Base-by-base conservation (phyloP, 2,113 vertebrate genomes). In the Nyctibius bracteatus region DNA sequence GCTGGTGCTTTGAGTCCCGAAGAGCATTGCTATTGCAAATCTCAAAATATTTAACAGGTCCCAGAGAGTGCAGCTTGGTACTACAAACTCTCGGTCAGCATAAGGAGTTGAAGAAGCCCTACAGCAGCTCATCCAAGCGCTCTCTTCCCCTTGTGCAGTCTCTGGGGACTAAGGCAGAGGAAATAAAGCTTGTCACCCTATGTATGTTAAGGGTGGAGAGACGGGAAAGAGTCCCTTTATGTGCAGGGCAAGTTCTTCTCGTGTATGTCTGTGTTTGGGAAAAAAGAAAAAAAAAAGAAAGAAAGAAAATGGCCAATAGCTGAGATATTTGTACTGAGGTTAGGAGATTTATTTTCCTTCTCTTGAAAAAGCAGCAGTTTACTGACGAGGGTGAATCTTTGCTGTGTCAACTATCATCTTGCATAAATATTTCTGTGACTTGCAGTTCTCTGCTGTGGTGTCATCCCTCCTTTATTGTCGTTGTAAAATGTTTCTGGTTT, bases 301-400 rank as follows among this genome's bases (percentile, higher is more conserved):
- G 5, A 14, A 47, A 59, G 23, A 35, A 90, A 52, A 75, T 10
- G 7, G 22, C 4, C 12, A 63, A 17, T 23, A 67, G 46, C 33
- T 1, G 2, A 78, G 24, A 35, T 46, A 39, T 37, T 74, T 46
- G 4, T 27, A 24, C 9, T 24, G 24, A 67, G 7, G 17, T 19
- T 35, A 43, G 30, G 13, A 68, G 23, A 33, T 82, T 63, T 79
- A 19, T 55, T 63, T 75, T 43, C 3, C 11, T 70, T 67, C 19
- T 67, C 24, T 54, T 58, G 27, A 67, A 78, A 91, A 79, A 91
- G 11, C 59, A 86, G 62, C 30, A 23, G 9, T 81, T 92, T 65
- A n/a, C 5, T 0, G 0, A 71, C 51, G 9, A 3, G 14, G 5
- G 5, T 31, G 41, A 71, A 46, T n/a, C 44, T 54, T 85, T 90